These are phyloP conservation scores for Pollenia angustigena DNA, from an alignment of 2,888 invertebrate species.

Conservation along the genomic window DNA sequence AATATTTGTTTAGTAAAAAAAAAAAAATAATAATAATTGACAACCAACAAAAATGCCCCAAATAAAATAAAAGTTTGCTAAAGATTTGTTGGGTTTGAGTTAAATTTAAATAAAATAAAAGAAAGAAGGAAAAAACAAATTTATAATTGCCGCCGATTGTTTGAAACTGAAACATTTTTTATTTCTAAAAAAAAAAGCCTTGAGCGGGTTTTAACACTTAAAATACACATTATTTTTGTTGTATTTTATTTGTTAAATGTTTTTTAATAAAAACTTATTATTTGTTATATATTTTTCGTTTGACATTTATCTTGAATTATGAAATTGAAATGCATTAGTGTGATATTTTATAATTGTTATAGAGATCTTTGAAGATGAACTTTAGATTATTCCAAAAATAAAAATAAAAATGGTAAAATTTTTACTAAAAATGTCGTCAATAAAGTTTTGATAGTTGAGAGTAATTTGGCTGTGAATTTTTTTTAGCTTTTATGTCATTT, in stretches of 20 bases:
- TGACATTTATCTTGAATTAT: not conserved
- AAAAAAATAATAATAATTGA: not conserved
- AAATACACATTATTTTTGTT: not conserved
- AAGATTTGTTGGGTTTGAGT: not conserved
- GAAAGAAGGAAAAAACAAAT: not conserved
- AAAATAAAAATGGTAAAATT: not conserved
- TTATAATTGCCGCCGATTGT: too few species aligned
- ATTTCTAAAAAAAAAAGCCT: too few species aligned
- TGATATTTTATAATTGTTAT: not conserved
- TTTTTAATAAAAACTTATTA: too few species aligned
- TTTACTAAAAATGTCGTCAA: not conserved
- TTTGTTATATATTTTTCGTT: too few species aligned
- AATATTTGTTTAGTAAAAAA: slow-evolving; percentile 13
- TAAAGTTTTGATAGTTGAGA: not conserved
- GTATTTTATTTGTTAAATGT: too few species aligned
- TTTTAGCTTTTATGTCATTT: not conserved
- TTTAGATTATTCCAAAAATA: too few species aligned
- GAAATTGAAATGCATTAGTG: slow-evolving; percentile 12
- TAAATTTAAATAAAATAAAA: not conserved
- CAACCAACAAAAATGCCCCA: not conserved
- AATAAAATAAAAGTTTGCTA: not conserved
- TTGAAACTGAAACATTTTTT: too few species aligned
- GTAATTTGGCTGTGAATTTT: not conserved
- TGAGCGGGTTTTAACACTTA: too few species aligned
- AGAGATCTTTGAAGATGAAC: too few species aligned